Conservation (phyloP, 2,797 vertebrate species). For the Anguilla anguilla region DNA sequence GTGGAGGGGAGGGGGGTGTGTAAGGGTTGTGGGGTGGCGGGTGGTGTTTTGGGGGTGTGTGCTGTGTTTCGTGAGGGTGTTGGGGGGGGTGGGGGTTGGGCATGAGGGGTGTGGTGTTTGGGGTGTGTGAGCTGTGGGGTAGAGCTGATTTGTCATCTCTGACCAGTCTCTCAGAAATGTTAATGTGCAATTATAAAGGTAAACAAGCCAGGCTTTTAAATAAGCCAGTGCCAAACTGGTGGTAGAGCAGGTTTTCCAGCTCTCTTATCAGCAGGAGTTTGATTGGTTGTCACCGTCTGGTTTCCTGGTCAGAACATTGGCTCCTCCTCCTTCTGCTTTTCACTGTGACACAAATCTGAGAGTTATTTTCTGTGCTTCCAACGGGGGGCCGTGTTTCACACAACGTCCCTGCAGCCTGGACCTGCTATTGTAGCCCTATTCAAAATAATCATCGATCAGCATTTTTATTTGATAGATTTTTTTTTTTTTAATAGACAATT, state of each 20-base stretch:
- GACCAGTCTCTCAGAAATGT: not conserved
- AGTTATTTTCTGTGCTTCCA: not conserved
- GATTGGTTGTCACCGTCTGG: not conserved
- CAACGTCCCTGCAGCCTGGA: not conserved
- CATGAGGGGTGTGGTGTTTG: not conserved
- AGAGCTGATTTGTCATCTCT: not conserved
- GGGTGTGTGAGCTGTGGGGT: not conserved
- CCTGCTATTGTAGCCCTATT: not conserved
- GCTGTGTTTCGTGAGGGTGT: slow-evolving; percentile 44
- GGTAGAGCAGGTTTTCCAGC: not conserved
- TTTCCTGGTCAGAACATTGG: not conserved
- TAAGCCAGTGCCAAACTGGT: not conserved
- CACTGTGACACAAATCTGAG: not conserved
- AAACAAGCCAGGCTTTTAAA: not conserved
- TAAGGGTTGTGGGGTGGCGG: not conserved
- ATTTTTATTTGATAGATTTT: not conserved
- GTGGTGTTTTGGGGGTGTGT: not conserved
- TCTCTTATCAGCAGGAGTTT: not conserved
- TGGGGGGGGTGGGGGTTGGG: too few relatives aligned
- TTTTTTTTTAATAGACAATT: not conserved
- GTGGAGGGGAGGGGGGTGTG: not conserved
- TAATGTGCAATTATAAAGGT: not conserved
- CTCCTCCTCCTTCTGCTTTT: not conserved
- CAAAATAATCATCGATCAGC: not conserved
- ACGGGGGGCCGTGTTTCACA: not conserved